Evolutionary conservation across 2,888 invertebrate genomes (phyloP), one percentile per base, ranked within the genome.

Genomic region (Xestia rhomboidea): DNA sequence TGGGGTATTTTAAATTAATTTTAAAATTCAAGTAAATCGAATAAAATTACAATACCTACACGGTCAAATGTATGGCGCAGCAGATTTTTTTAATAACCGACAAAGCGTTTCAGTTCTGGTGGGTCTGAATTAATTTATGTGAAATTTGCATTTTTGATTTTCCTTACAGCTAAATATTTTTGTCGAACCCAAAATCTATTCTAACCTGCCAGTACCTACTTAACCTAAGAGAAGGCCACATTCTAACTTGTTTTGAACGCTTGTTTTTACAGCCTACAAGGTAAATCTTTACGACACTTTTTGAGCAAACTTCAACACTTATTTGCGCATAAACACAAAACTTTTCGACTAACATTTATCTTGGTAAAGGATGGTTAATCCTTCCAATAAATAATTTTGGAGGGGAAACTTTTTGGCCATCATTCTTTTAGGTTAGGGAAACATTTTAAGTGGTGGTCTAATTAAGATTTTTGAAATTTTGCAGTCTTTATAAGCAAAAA

Each of bases 291-390:
- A 82, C 68, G 81, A 76, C 76, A 81, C 75, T 81, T 87, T 86
- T 85, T 87, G 71, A 79, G 60, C 68, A 84, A 88, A 89, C 78
- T 89, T 85, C 73, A 76, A 81, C 81, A 73, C 79, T 88, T 84
- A 91, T 90, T 90, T 89, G 86, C 72, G 73, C 82, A 83, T 88
- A 86, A 88, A 84, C 64, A 76, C 60, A 78, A 77, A 91, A 89
- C 80, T 92, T 89, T 81, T 73, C 51, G 66, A 82, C 83, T 84
- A 83, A 85, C 89, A 89, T 90, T 90, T 88, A 88, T 89, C 90
- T 86, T 86, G 68, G 77, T 77, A 85, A 86, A 78, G 77, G 73
- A 84, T 87, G 86, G 79, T 87, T 87, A 81, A 77, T 80, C 69
- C 80, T 81, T 73, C 34, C 73, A 74, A 86, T 89, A 88, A 89